Evolutionary conservation across 2,888 invertebrate genomes (phyloP).

Genomic region (Rhopalosiphum nymphaeae): DNA sequence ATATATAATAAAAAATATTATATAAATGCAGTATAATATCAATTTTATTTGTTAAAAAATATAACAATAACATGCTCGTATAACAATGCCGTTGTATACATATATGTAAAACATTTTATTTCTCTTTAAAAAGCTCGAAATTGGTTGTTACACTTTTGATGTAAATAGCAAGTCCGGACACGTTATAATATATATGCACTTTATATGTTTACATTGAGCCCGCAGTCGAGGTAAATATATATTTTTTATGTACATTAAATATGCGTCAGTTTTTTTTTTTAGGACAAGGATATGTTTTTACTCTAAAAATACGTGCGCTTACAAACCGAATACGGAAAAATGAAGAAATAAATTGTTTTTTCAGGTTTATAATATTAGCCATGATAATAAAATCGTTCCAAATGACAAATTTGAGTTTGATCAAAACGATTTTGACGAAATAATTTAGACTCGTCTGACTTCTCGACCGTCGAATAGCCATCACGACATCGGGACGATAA

Average conservation of each 20-base stretch:
- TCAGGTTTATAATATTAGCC: background rate
- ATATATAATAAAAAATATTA: background rate
- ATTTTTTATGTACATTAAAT: background rate
- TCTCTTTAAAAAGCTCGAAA: background rate
- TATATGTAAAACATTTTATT: too few species aligned
- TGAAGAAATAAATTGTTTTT: background rate
- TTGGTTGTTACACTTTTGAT: background rate
- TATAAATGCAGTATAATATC: background rate
- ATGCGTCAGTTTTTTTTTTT: background rate
- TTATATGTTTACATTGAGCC: background rate
- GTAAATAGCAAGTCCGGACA: background rate
- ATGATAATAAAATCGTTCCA: background rate
- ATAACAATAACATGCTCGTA: background rate
- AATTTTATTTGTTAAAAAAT: background rate
- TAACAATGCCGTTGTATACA: background rate
- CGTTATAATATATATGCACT: background rate
- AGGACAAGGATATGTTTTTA: background rate
- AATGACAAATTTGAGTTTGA: background rate
- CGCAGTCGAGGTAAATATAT: background rate
- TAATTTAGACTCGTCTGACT: background rate
- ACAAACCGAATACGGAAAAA: background rate
- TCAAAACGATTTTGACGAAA: background rate
- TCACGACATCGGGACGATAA: background rate
- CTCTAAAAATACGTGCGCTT: background rate
- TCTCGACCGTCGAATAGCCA: background rate